A percentile compares a stretch with the other conserved stretches of the same genome.
These are phyloP conservation scores for Pantelozetes paolii DNA, from an alignment of 2,888 invertebrate species.

Conservation along the genomic window DNA sequence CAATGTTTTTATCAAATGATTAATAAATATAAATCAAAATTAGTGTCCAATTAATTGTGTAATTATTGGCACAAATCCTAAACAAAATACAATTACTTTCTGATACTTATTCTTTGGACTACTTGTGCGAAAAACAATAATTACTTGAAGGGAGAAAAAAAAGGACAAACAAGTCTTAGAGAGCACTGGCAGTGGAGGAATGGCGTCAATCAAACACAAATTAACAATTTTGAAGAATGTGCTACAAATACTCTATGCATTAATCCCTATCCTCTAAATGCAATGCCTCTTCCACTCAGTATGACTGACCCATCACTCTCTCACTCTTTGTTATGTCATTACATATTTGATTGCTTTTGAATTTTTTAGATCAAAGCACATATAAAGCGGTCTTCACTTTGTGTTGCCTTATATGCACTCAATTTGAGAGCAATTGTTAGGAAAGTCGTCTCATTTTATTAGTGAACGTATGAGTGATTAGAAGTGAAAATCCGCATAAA, in stretches of 20 bases:
- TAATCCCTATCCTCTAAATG: no score
- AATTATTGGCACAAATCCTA: not conserved
- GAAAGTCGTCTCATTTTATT: not conserved
- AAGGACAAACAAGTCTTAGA: not conserved
- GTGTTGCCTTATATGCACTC: not conserved
- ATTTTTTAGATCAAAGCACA: not conserved
- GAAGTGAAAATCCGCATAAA: not conserved
- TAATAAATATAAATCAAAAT: not conserved
- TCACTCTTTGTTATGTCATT: slow-evolving; percentile 16
- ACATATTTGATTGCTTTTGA: slow-evolving; percentile 19
- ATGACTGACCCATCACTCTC: not conserved
- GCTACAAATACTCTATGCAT: no score
- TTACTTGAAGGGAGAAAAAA: not conserved
- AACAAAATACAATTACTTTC: not conserved
- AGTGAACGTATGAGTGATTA: slow-evolving; percentile 11
- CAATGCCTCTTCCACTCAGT: no score
- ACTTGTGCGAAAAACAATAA: not conserved
- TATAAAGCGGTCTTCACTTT: not conserved
- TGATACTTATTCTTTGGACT: not conserved
- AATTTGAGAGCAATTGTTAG: not conserved
- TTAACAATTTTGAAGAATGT: slow-evolving; percentile 1
- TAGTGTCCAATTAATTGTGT: not conserved
- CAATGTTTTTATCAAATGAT: not conserved
- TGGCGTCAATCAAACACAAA: slow-evolving; percentile 21
- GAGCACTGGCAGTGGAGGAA: not conserved